Evolutionary conservation across 1,140 invertebrate species (phyloP), one percentile per base, ranked within the genome.

Genomic region (Coelopa frigida): DNA sequence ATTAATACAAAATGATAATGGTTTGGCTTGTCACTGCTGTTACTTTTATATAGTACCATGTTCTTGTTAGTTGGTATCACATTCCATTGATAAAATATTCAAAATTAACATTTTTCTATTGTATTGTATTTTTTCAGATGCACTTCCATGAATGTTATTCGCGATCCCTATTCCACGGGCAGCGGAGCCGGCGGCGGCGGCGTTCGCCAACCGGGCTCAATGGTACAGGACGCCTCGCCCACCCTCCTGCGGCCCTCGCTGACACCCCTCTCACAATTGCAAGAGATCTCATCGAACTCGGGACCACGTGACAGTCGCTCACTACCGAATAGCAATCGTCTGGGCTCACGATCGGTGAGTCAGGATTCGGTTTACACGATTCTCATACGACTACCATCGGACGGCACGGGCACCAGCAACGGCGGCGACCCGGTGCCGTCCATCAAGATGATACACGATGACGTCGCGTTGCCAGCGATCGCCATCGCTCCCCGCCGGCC

Each of bases 301-400:
- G 67, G 68, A 15, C 68, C 72, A 8, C 65, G 76, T 26, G 76
- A 78, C 47, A 73, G 74, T 46, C 71, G 77, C 32, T 74, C 75
- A 15, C 61, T 78, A 38, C 76, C 75, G 4, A 59, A 58, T 32
- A 55, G 52, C 40, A 68, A 63, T 49, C 54, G 55, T 44, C 47
- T 44, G 20, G 60, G 60, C 26, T 63, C 66, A 12, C 76, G 81
- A 48, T 84, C 82, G 4, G 74, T 79, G 10, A 84, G 82, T 21
- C 81, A 76, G 44, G 83, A 85, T 51, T 84, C 81, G 29, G 83
- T 95, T 6, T 95, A 94, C 74, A 95, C 92, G 40, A 95, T 95
- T 59, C 70, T 96, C 46, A 96, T 95, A 52, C 77, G 83, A 54
- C 72, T 96, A 51, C 90, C 90, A 32, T 78, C 79, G 2, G 76